These are phyloP conservation scores for Morone chrysops DNA, from an alignment of 2,113 vertebrate species.

Conservation along the genomic window DNA sequence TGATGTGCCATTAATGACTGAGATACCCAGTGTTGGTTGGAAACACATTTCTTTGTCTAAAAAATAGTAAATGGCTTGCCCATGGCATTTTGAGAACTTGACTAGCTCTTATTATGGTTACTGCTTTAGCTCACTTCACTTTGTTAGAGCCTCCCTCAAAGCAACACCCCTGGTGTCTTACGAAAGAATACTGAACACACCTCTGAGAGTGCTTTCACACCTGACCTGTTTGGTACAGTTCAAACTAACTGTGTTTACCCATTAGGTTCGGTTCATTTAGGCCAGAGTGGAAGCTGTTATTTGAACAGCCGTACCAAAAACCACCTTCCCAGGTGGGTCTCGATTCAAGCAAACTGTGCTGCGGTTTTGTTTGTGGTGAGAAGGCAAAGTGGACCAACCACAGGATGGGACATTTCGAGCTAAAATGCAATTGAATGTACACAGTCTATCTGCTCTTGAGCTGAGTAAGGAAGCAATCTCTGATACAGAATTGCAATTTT, in stretches of 20 bases:
- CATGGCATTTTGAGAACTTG: neutral
- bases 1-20: too few species aligned
- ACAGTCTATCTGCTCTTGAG: neutral
- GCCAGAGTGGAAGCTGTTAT: neutral
- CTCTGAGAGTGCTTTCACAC: neutral
- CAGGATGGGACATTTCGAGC: neutral
- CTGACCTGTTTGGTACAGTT: neutral
- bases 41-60: neutral
- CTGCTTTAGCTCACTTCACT: neutral
- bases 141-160: neutral
- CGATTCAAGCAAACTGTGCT: neutral
- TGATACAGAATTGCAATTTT: too few species aligned
- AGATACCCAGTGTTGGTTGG: too few species aligned
- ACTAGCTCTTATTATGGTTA: neutral
- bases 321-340: neutral
- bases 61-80: neutral
- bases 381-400: neutral
- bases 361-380: neutral
- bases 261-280: neutral
- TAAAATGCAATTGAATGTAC: neutral
- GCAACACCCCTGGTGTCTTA: neutral
- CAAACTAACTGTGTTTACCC: neutral
- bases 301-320: neutral
- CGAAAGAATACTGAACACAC: neutral
- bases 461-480: neutral